phyloP scores from a whole-genome alignment of 2,113 vertebrate species.

The Axis porcinus region DNA sequence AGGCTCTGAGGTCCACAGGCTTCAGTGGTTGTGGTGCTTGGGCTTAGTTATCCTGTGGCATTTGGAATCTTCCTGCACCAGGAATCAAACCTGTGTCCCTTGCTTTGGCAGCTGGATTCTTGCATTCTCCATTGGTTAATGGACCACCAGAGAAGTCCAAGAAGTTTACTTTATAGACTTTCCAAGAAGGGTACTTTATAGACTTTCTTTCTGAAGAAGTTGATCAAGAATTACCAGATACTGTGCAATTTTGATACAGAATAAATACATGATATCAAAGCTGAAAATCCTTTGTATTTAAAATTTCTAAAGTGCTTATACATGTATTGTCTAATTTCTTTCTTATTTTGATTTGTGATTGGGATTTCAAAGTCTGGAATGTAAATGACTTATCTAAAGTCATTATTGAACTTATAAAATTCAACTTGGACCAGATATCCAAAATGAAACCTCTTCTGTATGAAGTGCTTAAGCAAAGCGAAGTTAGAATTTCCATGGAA shows the following conservation, averaged over 20 bases:
- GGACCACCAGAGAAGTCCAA: neutral
- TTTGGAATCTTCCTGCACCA: neutral
- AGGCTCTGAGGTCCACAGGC: neutral
- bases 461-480: slow-evolving; percentile 50
- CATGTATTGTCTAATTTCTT: neutral
- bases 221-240: neutral
- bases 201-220: neutral
- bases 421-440: slow-evolving; percentile 42
- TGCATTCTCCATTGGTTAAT: neutral
- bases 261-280: neutral
- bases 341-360: slow-evolving; percentile 2
- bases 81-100: neutral
- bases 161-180: neutral
- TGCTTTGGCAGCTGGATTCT: neutral
- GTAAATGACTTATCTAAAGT: slow-evolving; percentile 2
- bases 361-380: slow-evolving; percentile 9
- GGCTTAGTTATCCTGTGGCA: neutral
- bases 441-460: slow-evolving; percentile 49
- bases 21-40: neutral
- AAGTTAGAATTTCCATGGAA: slow-evolving; percentile 67
- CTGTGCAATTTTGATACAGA: neutral
- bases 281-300: neutral
- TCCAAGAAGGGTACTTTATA: neutral
- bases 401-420: slow-evolving; percentile 6
- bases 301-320: neutral